phyloP scores from a whole-genome alignment of 2,888 invertebrate species.

The Drosophila cyrtoloma region DNA sequence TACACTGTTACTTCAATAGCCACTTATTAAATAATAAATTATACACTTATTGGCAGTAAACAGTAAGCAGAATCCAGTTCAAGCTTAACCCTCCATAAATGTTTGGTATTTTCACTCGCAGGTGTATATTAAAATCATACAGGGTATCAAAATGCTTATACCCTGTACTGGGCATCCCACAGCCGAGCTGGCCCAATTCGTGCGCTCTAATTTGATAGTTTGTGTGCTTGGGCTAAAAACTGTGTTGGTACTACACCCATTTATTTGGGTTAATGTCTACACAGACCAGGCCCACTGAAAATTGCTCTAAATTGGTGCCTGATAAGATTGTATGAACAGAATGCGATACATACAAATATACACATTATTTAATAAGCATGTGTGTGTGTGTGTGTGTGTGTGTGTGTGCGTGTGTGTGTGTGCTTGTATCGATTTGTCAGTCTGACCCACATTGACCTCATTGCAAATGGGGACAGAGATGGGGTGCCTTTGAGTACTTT shows the following conservation, averaged over 20 bases:
- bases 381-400: background rate
- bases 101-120: background rate
- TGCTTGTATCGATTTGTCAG: constrained; percentile 1
- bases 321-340: constrained; percentile 37
- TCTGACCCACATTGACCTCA: constrained; percentile 42
- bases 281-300: constrained; percentile 25
- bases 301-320: constrained; percentile 12
- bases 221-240: constrained; percentile 33
- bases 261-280: constrained; percentile 48
- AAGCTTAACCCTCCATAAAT: background rate
- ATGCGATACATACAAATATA: constrained; percentile 1
- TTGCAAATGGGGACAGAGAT: background rate
- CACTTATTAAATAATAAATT: background rate
- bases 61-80: background rate
- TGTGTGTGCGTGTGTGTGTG: background rate
- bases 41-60: background rate
- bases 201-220: constrained; percentile 18
- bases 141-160: background rate
- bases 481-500: constrained; percentile 17
- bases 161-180: background rate
- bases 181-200: background rate
- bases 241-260: constrained; percentile 16
- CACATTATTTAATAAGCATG: background rate
- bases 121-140: background rate
- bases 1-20: background rate